phyloP scores from a whole-genome alignment of 1,140 invertebrate genomes.

The Lepidurus apus region DNA sequence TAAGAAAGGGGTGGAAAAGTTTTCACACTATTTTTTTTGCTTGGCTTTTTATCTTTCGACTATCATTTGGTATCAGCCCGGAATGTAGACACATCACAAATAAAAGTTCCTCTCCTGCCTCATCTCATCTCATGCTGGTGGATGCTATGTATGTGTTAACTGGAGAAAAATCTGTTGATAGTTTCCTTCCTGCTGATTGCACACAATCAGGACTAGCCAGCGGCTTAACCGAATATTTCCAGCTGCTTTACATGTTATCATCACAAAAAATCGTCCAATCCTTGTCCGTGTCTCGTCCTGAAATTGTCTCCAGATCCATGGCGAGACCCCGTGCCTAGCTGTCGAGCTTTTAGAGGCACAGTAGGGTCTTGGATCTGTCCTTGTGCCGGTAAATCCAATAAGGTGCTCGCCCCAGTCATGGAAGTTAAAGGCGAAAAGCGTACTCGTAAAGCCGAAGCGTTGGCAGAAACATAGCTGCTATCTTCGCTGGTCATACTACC shows the following conservation, averaged over 20 bases:
- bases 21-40: not conserved
- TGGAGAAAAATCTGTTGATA: conserved; percentile 14
- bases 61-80: conserved; percentile 11
- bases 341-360: conserved; percentile 53
- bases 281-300: not conserved
- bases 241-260: not conserved
- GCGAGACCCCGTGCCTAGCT: conserved; percentile 20
- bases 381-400: conserved; percentile 58
- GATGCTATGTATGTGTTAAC: not conserved
- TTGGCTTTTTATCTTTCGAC: not conserved
- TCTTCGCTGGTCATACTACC: conserved; percentile 77
- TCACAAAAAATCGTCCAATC: not conserved
- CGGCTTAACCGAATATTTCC: not conserved
- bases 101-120: not conserved
- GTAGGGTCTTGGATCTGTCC: conserved; percentile 59
- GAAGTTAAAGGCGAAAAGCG: conserved; percentile 65
- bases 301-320: not conserved
- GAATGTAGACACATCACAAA: conserved; percentile 13
- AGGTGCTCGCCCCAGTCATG: conserved; percentile 42
- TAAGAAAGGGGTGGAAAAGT: not conserved
- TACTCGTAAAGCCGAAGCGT: conserved; percentile 63
- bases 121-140: not conserved
- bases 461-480: conserved; percentile 74
- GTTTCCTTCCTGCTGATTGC: conserved; percentile 21
- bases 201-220: conserved; percentile 9